Base-by-base conservation (phyloP, 2,113 vertebrate species). In the Abramis brama region DNA sequence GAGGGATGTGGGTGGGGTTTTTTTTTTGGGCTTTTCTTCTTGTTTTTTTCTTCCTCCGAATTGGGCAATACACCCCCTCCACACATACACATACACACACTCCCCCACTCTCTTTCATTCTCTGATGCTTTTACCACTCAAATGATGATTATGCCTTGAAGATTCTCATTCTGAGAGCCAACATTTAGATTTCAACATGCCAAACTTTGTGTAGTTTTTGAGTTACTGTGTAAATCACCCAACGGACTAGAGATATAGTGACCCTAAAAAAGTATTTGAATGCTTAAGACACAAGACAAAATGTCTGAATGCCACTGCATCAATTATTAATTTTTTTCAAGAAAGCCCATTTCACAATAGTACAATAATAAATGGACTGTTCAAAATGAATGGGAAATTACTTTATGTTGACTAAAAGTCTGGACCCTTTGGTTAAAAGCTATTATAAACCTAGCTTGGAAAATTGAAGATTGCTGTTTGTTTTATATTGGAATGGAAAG, bases 1-100 rank as follows among this genome's bases (percentile, higher is more conserved):
- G 73, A 87, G 86, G 86, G 86, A 89, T 82, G 87, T 87, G 86
- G 89, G 86, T 86, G 62, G 60, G 25, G 60, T 43, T 79, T 73
- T 78, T 23, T 19, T 75, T 33, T 4, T 33, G 33, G 4, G 7
- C 33, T 71, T 36, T 13, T 11, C 30, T 77, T 45, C n/a, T 11
- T 27, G 39, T 45, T 78, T 60, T 25, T 64, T 84, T 68, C 17
- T 76, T 80, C 23, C 23, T 85, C 39, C 4, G 27, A 70, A 45
- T 82, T 70, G 19, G 47, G 43, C 43, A 82, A 68, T 52, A 82
- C 12, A 33, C 59, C 60, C 23, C 39, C 17, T 23, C 23, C 6
- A 17, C 27, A 33, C 52, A 21, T 9, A 57, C 19, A 55, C 17
- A 33, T 25, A 23, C 60, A 30, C 43, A 8, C 8, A 10, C 39